Base-by-base conservation (phyloP, 1,140 invertebrate species). In the Listronotus oregonensis region DNA sequence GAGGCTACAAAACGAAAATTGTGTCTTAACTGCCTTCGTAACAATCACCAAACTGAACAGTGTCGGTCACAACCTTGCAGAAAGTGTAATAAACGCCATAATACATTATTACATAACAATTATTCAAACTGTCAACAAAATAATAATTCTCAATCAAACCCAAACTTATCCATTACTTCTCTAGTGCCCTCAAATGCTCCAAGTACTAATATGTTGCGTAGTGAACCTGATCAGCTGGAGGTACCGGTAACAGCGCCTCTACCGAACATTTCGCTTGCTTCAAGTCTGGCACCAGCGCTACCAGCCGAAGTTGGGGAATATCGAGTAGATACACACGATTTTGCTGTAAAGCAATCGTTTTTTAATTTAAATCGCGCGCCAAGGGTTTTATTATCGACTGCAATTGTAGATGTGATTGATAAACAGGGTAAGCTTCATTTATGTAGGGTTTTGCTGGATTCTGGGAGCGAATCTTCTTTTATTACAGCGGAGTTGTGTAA, bases 311-410 rank as follows among this genome's bases (percentile, higher is more conserved):
- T 14, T 6, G 44, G 7, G 44, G 44, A 46, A 46, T 7, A 46
- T 46, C 6, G 15, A 14, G 44, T 14, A 46, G 15, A 46, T 9
- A 14, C 7, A 14, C 6, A 7, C 44, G 7, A 14, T 46, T 11
- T 14, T 46, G 6, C 7, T 7, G 44, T 46, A 17, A 46, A 7
- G 7, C 7, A 46, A 46, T 46, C 44, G 14, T 46, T 46, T 17
- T 7, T 9, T 14, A 46, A 46, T 46, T 46, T 46, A 9, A 9
- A 14, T 14, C 44, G 44, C 44, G 44, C 14, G 7, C 6, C 7
- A 46, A 46, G 44, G 14, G 49, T 51, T 21, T 51, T 51, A 51
- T 51, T 51, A 27, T 51, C 49, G 5, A 51, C 49, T 12, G 49
- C 49, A 8, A 12, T 51, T 8, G 49, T 51, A 21, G 9, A 51